Evolutionary conservation across 1,140 invertebrate species (phyloP), one percentile per base, ranked within the genome.

Genomic region (Periplaneta americana): DNA sequence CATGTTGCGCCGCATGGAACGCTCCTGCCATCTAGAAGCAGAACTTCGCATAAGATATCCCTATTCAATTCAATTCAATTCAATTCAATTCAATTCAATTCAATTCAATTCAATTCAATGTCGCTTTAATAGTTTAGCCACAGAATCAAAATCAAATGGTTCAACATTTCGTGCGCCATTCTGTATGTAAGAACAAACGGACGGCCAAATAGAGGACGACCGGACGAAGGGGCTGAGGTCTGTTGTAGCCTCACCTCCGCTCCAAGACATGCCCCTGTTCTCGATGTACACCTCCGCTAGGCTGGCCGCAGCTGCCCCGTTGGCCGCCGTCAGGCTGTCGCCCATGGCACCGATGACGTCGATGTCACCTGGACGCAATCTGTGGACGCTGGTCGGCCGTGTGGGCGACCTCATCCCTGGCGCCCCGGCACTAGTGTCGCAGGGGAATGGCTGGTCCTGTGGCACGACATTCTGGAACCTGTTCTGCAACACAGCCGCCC

Each of bases 331-430:
- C 17, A 90, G 82, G 13, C 88, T 89, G 83, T 90, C 89, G 28
- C 89, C 89, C 33, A 90, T 79, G 6, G 89, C 88, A 31, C 84
- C 89, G 9, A 90, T 84, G 22, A 89, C 86, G 39, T 88, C 84
- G 34, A 90, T 86, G 80, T 90, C 88, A 15, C 83, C 84, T 4
- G 86, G 88, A 48, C 86, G 84, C 32, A 90, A 84, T 37, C 83
- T 76, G 83, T 90, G 88, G 2, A 88, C 89, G 37, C 39, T 82
- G 3, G 74, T 75, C 1, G 82, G 78, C 32, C 37, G 31, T 28
- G 37, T 28, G 79, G 36, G 17, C 4, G 36, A 57, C 0, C 79
- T 36, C 8, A 34, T n/a, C 22, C 74, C 74, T 15, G 76, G 76
- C 34, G 15, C 22, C 31, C 48, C 32, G 3, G 75, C 22, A 9